A percentile compares a stretch with the other conserved stretches of the same genome.
Conservation (phyloP, 2,888 invertebrate genomes). For the Euplagia quadripunctaria region DNA sequence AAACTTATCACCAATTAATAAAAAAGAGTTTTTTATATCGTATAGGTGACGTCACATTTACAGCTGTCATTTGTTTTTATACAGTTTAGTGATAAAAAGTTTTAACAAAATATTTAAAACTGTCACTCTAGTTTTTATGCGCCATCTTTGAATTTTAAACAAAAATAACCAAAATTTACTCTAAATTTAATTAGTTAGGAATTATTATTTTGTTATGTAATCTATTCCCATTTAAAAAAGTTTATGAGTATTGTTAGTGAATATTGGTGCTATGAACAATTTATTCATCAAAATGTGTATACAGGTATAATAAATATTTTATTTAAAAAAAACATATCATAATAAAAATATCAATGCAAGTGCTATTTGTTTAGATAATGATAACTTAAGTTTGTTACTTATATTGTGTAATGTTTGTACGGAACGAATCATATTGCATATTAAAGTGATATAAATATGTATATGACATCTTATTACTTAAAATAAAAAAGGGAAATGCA, state of each 20-base stretch:
- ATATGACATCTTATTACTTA: slow-evolving; percentile 10
- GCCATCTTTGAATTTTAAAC: neutral
- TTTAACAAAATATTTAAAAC: neutral
- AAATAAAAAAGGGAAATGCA: neutral
- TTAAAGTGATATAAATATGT: slow-evolving; percentile 13
- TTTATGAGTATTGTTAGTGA: neutral
- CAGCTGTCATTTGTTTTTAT: neutral
- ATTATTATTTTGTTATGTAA: neutral
- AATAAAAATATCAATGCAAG: slow-evolving; percentile 17
- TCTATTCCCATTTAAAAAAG: neutral
- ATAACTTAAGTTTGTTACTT: slow-evolving; percentile 3
- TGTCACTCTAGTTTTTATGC: neutral
- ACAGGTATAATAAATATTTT: neutral
- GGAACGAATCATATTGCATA: neutral
- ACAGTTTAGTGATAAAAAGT: neutral
- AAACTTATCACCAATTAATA: neutral
- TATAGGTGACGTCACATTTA: neutral
- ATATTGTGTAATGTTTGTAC: neutral
- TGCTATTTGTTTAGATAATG: slow-evolving; percentile 4
- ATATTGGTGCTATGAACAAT: slow-evolving; percentile 3
- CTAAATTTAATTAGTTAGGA: neutral
- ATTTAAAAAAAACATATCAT: slow-evolving; percentile 1
- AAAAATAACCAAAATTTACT: neutral
- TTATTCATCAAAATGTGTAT: neutral
- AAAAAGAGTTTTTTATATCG: neutral